Percentiles rank a stretch among this genome's conserved stretches.
phyloP scores from a whole-genome alignment of 2,888 invertebrate species.

The Microctonus aethiopoides region DNA sequence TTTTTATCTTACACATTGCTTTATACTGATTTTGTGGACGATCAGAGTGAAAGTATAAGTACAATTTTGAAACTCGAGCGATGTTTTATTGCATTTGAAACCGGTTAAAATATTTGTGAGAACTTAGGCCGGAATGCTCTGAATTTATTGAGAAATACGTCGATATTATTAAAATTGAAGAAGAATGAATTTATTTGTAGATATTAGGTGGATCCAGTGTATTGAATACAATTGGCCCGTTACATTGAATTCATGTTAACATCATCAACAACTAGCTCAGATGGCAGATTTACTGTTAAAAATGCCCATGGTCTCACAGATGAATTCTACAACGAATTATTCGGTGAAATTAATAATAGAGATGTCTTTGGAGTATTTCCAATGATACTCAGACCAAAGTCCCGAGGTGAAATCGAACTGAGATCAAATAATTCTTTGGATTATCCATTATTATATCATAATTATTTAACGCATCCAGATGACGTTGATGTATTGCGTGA shows the following conservation, averaged over 20 bases:
- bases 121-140: background rate
- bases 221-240: conserved; percentile 91
- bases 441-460: conserved; percentile 90
- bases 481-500: conserved; percentile 87
- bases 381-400: conserved; percentile 90
- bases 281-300: conserved; percentile 85
- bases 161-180: conserved; percentile 3
- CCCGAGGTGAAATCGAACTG: conserved; percentile 83
- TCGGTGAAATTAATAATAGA: conserved; percentile 76
- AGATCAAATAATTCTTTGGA: conserved; percentile 75
- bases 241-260: conserved; percentile 92
- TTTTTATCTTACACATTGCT: background rate
- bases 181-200: too few relatives aligned
- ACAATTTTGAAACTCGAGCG: background rate
- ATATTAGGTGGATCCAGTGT: conserved; percentile 89
- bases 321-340: conserved; percentile 83
- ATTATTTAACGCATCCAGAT: conserved; percentile 88
- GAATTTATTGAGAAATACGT: background rate
- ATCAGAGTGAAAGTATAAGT: background rate
- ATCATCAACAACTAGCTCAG: conserved; percentile 83
- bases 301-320: conserved; percentile 84
- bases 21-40: background rate
- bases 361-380: conserved; percentile 88
- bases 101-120: background rate
- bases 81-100: background rate